A percentile compares a stretch with the other conserved stretches of the same genome.
Conservation (phyloP, 23 tunicate species). For the Halocynthia roretzi region DNA sequence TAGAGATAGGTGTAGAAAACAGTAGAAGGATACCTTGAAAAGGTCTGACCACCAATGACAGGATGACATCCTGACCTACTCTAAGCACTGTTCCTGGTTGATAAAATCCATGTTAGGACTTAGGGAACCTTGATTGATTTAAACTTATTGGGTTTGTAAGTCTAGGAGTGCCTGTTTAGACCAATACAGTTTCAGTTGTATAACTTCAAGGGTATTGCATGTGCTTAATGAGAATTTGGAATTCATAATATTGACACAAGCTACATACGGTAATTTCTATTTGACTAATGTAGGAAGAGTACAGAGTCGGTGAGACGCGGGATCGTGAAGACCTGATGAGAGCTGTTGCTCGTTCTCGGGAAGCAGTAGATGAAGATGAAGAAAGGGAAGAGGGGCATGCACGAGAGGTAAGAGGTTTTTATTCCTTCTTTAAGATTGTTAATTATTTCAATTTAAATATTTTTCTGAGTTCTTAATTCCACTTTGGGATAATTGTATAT, state of each 20-base stretch:
- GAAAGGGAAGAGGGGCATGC: conserved; percentile 2
- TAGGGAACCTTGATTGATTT: too few relatives aligned
- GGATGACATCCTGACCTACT: not conserved
- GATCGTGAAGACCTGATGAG: conserved; percentile 40
- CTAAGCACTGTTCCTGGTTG: not conserved
- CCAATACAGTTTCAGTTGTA: too few relatives aligned
- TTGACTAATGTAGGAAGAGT: conserved; percentile 17
- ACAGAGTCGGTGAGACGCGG: conserved; percentile 10
- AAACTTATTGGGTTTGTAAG: too few relatives aligned
- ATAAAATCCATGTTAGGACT: not conserved
- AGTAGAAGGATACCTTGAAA: not conserved
- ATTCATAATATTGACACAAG: too few relatives aligned
- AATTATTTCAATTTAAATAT: not conserved
- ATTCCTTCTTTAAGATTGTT: not conserved
- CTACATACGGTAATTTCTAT: too few relatives aligned
- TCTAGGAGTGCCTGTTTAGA: too few relatives aligned
- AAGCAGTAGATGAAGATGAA: conserved; percentile 13
- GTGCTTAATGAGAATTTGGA: too few relatives aligned
- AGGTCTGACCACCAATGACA: too few relatives aligned
- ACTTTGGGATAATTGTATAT: not conserved
- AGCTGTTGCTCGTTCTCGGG: conserved; percentile 25
- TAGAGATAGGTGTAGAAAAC: not conserved
- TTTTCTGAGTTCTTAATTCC: not conserved
- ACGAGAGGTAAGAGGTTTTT: conserved; percentile 5
- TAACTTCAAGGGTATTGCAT: too few relatives aligned